These are phyloP conservation scores for Ptilorrhoa leucosticta DNA, from an alignment of 2,113 vertebrate species.

Conservation along the genomic window DNA sequence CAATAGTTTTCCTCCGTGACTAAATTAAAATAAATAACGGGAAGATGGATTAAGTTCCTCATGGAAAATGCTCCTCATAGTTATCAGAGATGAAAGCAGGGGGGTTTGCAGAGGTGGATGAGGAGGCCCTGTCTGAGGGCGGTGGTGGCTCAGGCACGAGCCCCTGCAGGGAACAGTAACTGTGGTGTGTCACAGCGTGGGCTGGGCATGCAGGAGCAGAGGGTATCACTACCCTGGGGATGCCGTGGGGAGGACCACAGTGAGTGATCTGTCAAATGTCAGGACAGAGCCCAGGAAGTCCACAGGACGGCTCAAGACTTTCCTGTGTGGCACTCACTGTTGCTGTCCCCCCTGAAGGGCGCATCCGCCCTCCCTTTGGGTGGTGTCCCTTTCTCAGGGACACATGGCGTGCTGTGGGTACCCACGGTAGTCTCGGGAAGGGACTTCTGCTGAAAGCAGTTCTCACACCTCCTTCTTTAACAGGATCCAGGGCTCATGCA, in stretches of 20 bases:
- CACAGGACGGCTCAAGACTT: background rate
- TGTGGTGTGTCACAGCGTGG: fast-evolving
- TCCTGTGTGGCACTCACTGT: background rate
- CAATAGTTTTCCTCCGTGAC: background rate
- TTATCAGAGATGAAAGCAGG: background rate
- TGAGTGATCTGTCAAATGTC: background rate
- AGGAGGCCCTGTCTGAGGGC: fast-evolving
- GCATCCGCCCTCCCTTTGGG: background rate
- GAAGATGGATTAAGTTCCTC: background rate
- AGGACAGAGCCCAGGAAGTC: background rate
- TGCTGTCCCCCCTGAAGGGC: background rate
- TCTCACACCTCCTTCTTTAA: background rate
- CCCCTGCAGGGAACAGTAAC: background rate
- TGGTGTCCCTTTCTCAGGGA: background rate
- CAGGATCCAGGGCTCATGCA: background rate
- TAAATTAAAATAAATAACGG: background rate
- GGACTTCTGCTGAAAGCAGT: background rate
- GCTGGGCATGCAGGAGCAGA: background rate
- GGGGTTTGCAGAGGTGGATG: background rate
- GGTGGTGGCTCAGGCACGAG: background rate
- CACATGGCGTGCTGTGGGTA: fast-evolving
- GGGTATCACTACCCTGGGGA: background rate
- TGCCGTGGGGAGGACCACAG: background rate
- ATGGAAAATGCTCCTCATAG: background rate
- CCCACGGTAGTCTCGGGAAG: background rate